A percentile compares a stretch with the other conserved stretches of the same genome.
phyloP scores from a whole-genome alignment of 2,113 vertebrate genomes.

The Nesogale talazaci region DNA sequence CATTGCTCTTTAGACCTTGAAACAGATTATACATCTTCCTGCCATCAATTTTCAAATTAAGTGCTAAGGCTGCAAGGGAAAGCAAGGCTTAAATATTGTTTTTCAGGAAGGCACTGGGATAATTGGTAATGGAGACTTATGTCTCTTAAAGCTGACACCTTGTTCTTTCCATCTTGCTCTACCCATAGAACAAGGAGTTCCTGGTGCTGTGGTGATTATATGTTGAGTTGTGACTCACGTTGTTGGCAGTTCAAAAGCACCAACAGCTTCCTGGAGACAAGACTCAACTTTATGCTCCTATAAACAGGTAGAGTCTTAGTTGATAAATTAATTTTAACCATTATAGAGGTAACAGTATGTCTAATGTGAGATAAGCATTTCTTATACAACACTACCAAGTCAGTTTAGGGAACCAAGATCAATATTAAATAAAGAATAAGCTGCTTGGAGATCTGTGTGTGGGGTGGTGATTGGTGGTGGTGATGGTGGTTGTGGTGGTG shows the following conservation, averaged over 20 bases:
- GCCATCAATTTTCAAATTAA: conserved; percentile 34
- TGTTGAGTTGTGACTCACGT: too few relatives aligned
- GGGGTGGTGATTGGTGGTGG: too few relatives aligned
- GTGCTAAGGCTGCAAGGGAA: neutral
- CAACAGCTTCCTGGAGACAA: too few relatives aligned
- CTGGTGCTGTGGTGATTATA: too few relatives aligned
- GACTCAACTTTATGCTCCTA: too few relatives aligned
- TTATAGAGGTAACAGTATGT: neutral
- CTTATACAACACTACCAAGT: neutral
- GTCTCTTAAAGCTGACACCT: neutral
- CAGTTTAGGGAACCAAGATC: too few relatives aligned
- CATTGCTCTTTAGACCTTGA: neutral
- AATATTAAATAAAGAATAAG: too few relatives aligned
- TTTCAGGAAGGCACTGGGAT: neutral
- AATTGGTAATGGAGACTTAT: neutral
- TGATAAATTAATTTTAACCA: conserved; percentile 8
- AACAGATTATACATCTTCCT: conserved; percentile 4
- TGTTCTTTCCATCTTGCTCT: neutral
- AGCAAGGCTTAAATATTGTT: neutral
- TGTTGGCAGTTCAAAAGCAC: too few relatives aligned
- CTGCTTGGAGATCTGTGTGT: too few relatives aligned
- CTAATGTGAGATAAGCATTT: conserved; percentile 1
- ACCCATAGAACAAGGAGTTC: too few relatives aligned
- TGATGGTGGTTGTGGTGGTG: too few relatives aligned
- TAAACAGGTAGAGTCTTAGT: neutral